Base-by-base conservation (phyloP, 2,797 vertebrate species). In the Pipistrellus pipistrellus region DNA sequence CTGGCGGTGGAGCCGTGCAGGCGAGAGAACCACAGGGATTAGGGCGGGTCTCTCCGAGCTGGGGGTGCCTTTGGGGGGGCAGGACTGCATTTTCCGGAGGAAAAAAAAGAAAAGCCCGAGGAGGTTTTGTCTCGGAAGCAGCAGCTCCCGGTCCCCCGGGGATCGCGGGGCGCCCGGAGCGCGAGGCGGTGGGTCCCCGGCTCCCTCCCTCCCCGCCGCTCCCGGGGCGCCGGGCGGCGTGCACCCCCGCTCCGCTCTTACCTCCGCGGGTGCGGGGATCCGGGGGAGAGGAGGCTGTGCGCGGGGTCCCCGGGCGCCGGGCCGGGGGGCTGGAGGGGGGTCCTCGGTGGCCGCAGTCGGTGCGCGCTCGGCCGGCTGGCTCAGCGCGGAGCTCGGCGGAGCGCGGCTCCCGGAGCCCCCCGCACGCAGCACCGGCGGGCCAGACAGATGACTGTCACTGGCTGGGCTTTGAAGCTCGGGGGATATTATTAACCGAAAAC, bases 391-490 rank as follows among this genome's bases (percentile, higher is more conserved):
- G 86, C 94, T 96, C 86, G 69, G 91, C 95, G 95, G 85, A 89
- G 53, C 91, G 84, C 96, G 69, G 95, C 96, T 95, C 96, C 97
- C 96, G 93, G 95, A 51, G 96, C 93, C 96, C 96, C 97, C 96
- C 55, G 90, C 97, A 97, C 97, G 71, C 98, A 97, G 38, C 6
- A 98, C 97, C 97, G 97, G 78, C 95, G 98, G 98, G 98, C 98
- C 98, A 98, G 98, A 99, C 99, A 98, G 99, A 98, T 98, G 98
- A 99, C 98, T 99, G 99, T 99, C 98, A 98, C 98, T 98, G 98
- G 98, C 98, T 97, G 98, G 90, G 94, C 97, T 98, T 98, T 98
- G 97, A 98, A 98, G 98, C 98, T 98, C 98, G 97, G 97, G 96
- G 97, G 98, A 98, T 98, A 98, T 99, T 99, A 99, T 99, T 99